A percentile compares a stretch with the other conserved stretches of the same genome.
Conservation (phyloP, 2,113 vertebrate species). For the Onychostoma macrolepis region DNA sequence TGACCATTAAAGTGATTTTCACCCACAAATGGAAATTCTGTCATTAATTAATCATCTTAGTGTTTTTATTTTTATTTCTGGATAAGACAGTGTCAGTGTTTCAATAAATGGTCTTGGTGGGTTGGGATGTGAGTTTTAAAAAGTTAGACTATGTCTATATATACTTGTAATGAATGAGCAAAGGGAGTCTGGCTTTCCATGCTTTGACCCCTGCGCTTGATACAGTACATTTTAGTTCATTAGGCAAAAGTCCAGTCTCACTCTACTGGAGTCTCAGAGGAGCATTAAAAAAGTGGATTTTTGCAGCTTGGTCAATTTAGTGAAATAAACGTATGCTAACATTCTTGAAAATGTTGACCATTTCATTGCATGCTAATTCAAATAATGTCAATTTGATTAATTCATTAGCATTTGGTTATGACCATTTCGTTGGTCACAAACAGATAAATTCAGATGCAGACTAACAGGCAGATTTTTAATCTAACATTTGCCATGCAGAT, state of each 20-base stretch:
- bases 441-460: not conserved
- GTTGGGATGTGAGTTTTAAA: not conserved
- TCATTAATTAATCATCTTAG: not conserved
- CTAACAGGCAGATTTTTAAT: not conserved
- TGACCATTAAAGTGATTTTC: not conserved
- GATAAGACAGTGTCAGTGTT: not conserved
- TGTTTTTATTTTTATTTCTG: not conserved
- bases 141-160: not conserved
- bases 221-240: constrained; percentile 31
- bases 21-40: not conserved
- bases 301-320: not conserved
- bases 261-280: constrained; percentile 5
- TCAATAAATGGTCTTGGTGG: not conserved
- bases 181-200: not conserved
- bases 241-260: constrained; percentile 23
- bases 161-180: not conserved
- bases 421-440: not conserved
- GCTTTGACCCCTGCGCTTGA: not conserved
- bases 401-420: not conserved
- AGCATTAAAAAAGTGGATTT: not conserved
- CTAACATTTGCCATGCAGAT: not conserved
- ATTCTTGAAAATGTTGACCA: not conserved
- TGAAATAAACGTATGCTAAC: not conserved
- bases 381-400: not conserved
- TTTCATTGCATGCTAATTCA: not conserved